Evolutionary conservation across 2,888 invertebrate species (phyloP).

Genomic region (Lithosia quadra): DNA sequence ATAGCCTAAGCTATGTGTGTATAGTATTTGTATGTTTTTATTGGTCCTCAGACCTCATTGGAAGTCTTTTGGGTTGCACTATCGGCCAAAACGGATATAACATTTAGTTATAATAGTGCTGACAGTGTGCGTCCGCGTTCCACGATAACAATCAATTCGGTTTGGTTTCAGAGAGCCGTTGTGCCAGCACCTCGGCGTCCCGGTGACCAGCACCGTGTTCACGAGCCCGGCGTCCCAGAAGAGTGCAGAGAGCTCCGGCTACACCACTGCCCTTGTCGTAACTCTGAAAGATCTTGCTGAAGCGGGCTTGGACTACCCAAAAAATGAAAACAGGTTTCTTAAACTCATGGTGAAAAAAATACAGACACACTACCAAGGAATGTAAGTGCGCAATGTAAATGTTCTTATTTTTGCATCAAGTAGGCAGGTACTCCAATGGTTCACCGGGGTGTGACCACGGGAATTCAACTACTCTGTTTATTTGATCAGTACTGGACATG

Average conservation of each 20-base stretch:
- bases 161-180: slow-evolving; percentile 64
- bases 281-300: slow-evolving; percentile 64
- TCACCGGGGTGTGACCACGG: no score
- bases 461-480: no score
- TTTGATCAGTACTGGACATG: no score
- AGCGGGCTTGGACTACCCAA: slow-evolving; percentile 65
- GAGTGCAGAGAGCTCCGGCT: slow-evolving; percentile 64
- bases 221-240: slow-evolving; percentile 71
- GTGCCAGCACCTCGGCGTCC: slow-evolving; percentile 58
- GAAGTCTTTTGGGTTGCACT: no score
- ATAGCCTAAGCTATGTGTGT: no score
- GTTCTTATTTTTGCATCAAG: neutral
- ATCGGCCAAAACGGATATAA: no score
- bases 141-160: neutral
- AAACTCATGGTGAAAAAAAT: slow-evolving; percentile 73
- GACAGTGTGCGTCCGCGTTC: no score
- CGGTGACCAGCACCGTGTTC: slow-evolving; percentile 71
- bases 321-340: slow-evolving; percentile 58
- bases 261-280: slow-evolving; percentile 55
- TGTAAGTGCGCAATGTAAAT: neutral
- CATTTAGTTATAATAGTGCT: neutral
- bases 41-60: neutral
- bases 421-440: no score
- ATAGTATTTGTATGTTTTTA: neutral
- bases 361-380: slow-evolving; percentile 55